These are phyloP conservation scores for Zaprionus obscuricornis DNA, from an alignment of 2,888 invertebrate species.

Conservation along the genomic window DNA sequence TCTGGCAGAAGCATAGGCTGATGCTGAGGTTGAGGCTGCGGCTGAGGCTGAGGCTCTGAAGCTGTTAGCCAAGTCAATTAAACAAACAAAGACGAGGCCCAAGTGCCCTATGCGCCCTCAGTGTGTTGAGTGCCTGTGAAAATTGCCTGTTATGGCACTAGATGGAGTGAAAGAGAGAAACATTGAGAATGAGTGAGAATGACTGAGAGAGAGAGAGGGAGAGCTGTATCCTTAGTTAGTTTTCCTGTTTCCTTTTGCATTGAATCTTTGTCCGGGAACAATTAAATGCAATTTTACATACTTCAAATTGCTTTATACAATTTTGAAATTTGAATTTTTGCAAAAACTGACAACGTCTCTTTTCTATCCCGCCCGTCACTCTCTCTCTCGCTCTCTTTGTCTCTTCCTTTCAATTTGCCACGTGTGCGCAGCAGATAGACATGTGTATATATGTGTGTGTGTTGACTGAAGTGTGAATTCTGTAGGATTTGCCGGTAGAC, in stretches of 20 bases:
- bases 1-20: no score
- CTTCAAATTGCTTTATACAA: constrained; percentile 72
- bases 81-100: constrained; percentile 69
- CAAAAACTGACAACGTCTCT: constrained; percentile 4
- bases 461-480: constrained; percentile 67
- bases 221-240: constrained; percentile 47
- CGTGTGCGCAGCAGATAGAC: constrained; percentile 7
- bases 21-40: no score
- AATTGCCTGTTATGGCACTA: constrained; percentile 63
- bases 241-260: constrained; percentile 59
- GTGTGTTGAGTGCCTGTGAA: constrained; percentile 52
- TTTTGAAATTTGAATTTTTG: constrained; percentile 64
- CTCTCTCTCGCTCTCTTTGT: no score
- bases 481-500: constrained; percentile 35
- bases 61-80: constrained; percentile 74
- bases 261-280: constrained; percentile 67
- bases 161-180: not conserved
- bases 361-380: no score
- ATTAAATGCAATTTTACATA: constrained; percentile 79
- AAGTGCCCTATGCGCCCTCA: constrained; percentile 22
- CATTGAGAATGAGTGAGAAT: not conserved
- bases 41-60: constrained; percentile 16
- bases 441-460: constrained; percentile 31
- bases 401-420: constrained; percentile 4
- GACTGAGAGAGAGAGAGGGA: not conserved